Conservation (phyloP, 2,888 invertebrate genomes). For the Volucella inanis region DNA sequence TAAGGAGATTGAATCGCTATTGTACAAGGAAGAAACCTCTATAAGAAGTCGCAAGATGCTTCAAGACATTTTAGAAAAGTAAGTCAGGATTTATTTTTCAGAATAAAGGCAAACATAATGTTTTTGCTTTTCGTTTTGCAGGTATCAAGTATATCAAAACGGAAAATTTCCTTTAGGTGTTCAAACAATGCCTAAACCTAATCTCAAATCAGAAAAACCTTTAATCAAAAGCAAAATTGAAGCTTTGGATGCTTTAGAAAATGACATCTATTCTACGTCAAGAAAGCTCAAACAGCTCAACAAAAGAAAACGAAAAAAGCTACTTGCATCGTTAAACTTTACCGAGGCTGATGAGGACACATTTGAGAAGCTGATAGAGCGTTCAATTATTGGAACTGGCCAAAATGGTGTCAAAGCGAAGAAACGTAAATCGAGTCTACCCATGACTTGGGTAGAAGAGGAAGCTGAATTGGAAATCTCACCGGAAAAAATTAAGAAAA, state of each 20-base stretch:
- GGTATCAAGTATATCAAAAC: slow-evolving; percentile 85
- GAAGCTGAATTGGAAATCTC: slow-evolving; percentile 76
- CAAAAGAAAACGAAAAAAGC: slow-evolving; percentile 81
- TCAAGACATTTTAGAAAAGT: slow-evolving; percentile 84
- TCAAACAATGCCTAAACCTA: slow-evolving; percentile 83
- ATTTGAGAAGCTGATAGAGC: slow-evolving; percentile 79
- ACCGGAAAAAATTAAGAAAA: slow-evolving; percentile 63
- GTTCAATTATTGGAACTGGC: slow-evolving; percentile 77
- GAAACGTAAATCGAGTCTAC: slow-evolving; percentile 76
- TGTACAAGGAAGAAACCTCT: slow-evolving; percentile 84
- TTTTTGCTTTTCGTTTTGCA: slow-evolving; percentile 79
- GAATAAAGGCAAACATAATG: background rate
- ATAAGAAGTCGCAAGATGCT: slow-evolving; percentile 85
- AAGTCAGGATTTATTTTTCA: slow-evolving; percentile 77
- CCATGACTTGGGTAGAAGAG: slow-evolving; percentile 79
- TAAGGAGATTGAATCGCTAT: slow-evolving; percentile 84
- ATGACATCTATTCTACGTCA: slow-evolving; percentile 82
- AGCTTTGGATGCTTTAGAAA: slow-evolving; percentile 84
- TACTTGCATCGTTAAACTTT: slow-evolving; percentile 80
- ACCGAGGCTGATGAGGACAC: slow-evolving; percentile 80
- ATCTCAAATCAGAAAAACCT: slow-evolving; percentile 77
- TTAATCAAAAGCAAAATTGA: slow-evolving; percentile 81
- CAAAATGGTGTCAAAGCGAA: slow-evolving; percentile 77
- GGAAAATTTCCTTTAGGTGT: slow-evolving; percentile 88
- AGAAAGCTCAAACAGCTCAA: slow-evolving; percentile 83